Evolutionary conservation across 2,113 vertebrate genomes (phyloP).

Genomic region (Catagonus wagneri): DNA sequence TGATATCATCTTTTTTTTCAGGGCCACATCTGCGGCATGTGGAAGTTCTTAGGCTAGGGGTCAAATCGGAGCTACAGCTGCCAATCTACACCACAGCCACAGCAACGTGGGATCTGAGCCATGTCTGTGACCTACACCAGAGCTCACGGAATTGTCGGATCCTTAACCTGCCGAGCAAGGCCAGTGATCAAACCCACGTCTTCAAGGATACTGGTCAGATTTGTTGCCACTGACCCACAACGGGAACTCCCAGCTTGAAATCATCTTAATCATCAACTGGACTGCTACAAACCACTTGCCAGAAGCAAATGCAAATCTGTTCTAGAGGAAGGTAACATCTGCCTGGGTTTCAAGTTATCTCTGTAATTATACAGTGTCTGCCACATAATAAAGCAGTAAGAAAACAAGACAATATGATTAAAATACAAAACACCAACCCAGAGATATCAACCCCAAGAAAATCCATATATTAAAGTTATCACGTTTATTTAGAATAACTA

Average conservation of each 20-base stretch:
- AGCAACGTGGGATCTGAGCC: no score
- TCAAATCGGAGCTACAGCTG: no score
- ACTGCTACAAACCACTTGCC: neutral
- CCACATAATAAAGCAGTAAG: slow-evolving; percentile 18
- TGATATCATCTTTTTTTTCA: neutral
- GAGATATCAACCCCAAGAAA: neutral
- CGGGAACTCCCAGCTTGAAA: neutral
- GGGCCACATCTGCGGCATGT: no score
- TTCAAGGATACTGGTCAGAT: no score
- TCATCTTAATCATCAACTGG: neutral
- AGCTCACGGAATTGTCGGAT: no score
- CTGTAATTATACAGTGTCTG: slow-evolving; percentile 9
- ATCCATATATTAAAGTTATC: neutral
- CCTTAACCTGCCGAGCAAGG: no score
- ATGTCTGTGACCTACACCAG: no score
- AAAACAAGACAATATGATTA: slow-evolving; percentile 35
- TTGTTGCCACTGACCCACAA: no score
- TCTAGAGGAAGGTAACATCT: neutral
- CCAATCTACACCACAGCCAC: no score
- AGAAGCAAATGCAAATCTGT: slow-evolving; percentile 31
- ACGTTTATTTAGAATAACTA: slow-evolving; percentile 22
- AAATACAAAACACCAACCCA: neutral
- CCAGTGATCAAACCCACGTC: no score
- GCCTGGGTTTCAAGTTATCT: neutral
- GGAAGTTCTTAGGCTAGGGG: no score